These are phyloP conservation scores for Ophraella communa DNA, from an alignment of 2,888 invertebrate genomes.

Conservation along the genomic window DNA sequence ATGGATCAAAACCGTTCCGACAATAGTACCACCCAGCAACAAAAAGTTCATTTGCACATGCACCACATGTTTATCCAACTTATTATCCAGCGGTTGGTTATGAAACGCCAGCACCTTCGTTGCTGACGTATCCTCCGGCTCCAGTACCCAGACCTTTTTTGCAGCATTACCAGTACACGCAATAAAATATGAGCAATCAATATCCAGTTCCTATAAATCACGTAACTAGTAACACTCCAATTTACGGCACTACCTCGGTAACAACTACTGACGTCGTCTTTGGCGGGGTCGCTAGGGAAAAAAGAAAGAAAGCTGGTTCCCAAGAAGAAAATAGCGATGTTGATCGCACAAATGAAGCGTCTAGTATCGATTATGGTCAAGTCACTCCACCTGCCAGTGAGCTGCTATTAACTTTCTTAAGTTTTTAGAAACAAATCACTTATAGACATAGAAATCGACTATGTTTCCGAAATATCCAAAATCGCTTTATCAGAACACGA, in stretches of 20 bases:
- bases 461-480: slow-evolving; percentile 77
- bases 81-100: slow-evolving; percentile 53
- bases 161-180: slow-evolving; percentile 57
- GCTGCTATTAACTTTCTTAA: slow-evolving; percentile 61
- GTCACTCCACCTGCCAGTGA: slow-evolving; percentile 50
- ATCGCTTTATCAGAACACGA: slow-evolving; percentile 73
- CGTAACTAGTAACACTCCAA: slow-evolving; percentile 43
- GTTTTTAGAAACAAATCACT: slow-evolving; percentile 71
- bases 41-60: slow-evolving; percentile 57
- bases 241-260: slow-evolving; percentile 40
- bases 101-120: slow-evolving; percentile 49
- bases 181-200: slow-evolving; percentile 53
- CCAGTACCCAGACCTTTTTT: slow-evolving; percentile 52
- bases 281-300: slow-evolving; percentile 33
- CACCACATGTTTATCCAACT: slow-evolving; percentile 54
- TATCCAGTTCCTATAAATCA: slow-evolving; percentile 49
- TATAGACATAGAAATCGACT: slow-evolving; percentile 73
- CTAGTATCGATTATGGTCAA: slow-evolving; percentile 47
- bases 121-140: slow-evolving; percentile 47
- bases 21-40: slow-evolving; percentile 48
- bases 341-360: slow-evolving; percentile 40
- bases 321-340: slow-evolving; percentile 42
- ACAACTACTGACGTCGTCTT: slow-evolving; percentile 40
- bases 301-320: slow-evolving; percentile 39
- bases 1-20: slow-evolving; percentile 54